Evolutionary conservation across 2,113 vertebrate genomes (phyloP).

Genomic region (Tragelaphus strepsiceros): DNA sequence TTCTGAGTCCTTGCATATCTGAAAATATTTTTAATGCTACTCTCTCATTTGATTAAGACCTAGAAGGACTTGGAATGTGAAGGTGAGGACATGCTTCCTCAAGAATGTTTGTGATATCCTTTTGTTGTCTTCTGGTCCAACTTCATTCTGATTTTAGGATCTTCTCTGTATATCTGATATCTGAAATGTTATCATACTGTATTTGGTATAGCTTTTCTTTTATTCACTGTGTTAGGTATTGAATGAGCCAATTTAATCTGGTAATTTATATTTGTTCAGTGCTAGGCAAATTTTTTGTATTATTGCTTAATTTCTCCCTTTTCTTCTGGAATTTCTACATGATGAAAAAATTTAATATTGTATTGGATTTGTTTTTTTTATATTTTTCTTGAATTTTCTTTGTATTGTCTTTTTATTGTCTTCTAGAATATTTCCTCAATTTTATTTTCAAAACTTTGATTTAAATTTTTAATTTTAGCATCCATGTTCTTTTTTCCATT

Average conservation of each 20-base stretch:
- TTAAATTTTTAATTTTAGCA: not conserved
- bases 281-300: not conserved
- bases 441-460: constrained; percentile 6
- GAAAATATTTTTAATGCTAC: not conserved
- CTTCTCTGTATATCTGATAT: not conserved
- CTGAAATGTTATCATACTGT: not conserved
- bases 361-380: not conserved
- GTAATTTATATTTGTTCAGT: not conserved
- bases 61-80: not conserved
- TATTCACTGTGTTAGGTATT: not conserved
- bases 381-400: not conserved
- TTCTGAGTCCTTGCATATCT: not conserved
- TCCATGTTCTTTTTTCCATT: not conserved
- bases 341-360: not conserved
- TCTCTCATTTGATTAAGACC: not conserved
- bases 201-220: not conserved
- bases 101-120: not conserved
- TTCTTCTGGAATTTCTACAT: not conserved
- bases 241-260: not conserved
- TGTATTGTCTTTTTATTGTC: not conserved
- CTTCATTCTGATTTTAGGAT: constrained; percentile 9
- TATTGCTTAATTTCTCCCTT: not conserved
- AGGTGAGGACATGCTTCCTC: not conserved
- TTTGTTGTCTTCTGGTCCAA: not conserved
- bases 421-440: not conserved